Evolutionary conservation across 2,888 invertebrate species (phyloP).

Genomic region (Dromius quadrimaculatus): DNA sequence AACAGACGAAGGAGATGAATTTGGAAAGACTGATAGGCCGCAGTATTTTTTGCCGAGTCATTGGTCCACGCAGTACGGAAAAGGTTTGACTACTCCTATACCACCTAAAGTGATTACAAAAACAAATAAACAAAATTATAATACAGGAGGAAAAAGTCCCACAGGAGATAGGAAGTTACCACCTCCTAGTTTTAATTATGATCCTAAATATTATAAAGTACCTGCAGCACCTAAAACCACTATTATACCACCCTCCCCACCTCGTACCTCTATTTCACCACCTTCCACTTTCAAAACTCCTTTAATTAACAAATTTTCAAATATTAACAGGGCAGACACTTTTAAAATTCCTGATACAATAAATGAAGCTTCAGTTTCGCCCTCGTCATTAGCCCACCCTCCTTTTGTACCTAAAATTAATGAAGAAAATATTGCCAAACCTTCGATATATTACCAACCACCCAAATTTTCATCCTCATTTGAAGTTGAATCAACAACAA

Average conservation of each 20-base stretch:
- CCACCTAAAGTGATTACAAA: conserved; percentile 36
- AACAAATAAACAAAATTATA: conserved; percentile 53
- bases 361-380: conserved; percentile 30
- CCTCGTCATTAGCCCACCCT: conserved; percentile 40
- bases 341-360: conserved; percentile 16
- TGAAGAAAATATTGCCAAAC: conserved; percentile 37
- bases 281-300: neutral
- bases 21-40: conserved; percentile 66
- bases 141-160: conserved; percentile 10
- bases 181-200: conserved; percentile 12
- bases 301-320: neutral
- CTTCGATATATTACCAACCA: conserved; percentile 53
- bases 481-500: conserved; percentile 49
- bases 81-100: conserved; percentile 53
- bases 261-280: neutral
- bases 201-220: conserved; percentile 35
- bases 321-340: neutral
- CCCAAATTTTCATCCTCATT: conserved; percentile 43
- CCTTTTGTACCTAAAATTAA: conserved; percentile 37
- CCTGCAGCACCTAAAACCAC: neutral
- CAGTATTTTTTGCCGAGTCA: conserved; percentile 70
- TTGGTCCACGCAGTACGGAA: conserved; percentile 69
- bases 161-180: conserved; percentile 8
- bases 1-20: conserved; percentile 66
- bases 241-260: neutral